Evolutionary conservation across 2,888 invertebrate genomes (phyloP).

Genomic region (Margaritifera margaritifera): DNA sequence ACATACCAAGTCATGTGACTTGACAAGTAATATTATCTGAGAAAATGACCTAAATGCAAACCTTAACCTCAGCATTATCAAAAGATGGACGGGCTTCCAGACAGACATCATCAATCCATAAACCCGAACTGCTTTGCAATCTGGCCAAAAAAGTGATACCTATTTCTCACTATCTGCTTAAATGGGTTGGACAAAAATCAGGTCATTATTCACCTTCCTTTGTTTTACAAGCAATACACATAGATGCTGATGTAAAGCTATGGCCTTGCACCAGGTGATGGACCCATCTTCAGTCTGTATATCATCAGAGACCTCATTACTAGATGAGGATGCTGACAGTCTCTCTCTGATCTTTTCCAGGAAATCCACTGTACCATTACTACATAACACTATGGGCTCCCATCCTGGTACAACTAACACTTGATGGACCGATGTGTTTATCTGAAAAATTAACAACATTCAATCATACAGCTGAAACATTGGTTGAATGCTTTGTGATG

Average conservation of each 20-base stretch:
- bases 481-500: background rate
- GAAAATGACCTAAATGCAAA: too few species aligned
- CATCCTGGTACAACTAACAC: slow-evolving; percentile 25
- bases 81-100: too few species aligned
- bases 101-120: too few species aligned
- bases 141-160: too few species aligned
- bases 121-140: too few species aligned
- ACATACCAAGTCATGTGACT: too few species aligned
- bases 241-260: slow-evolving; percentile 1
- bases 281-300: slow-evolving; percentile 10
- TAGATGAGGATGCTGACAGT: background rate
- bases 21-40: too few species aligned
- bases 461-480: background rate
- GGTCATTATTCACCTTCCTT: slow-evolving; percentile 11
- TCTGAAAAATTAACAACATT: slow-evolving; percentile 23
- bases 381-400: slow-evolving; percentile 36
- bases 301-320: background rate
- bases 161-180: too few species aligned
- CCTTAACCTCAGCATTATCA: too few species aligned
- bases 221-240: slow-evolving; percentile 19
- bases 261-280: slow-evolving; percentile 29
- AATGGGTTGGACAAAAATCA: too few species aligned
- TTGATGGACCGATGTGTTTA: slow-evolving; percentile 25
- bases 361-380: slow-evolving; percentile 41
- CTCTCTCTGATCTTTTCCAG: slow-evolving; percentile 33